Percentiles rank a stretch among this genome's conserved stretches.
phyloP scores from a whole-genome alignment of 2,797 vertebrate species.

The Phalanger gymnotis region DNA sequence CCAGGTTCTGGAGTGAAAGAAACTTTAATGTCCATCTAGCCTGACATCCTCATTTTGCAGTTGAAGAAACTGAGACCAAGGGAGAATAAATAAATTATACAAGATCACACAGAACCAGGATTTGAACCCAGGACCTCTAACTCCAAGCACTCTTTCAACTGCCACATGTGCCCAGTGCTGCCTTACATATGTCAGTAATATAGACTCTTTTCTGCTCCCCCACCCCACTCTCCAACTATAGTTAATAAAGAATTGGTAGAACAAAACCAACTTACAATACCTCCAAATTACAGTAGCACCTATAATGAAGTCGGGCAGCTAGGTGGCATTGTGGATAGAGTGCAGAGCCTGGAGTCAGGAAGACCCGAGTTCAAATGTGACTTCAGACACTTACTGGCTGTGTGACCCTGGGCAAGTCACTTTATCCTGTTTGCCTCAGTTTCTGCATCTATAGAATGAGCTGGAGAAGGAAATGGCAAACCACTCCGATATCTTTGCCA shows the following conservation, averaged over 20 bases:
- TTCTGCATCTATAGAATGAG: background rate
- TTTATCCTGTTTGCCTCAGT: background rate
- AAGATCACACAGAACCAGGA: background rate
- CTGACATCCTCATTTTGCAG: no score
- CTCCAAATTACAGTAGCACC: background rate
- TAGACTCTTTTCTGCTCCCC: background rate
- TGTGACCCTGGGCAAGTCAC: background rate
- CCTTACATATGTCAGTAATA: no score
- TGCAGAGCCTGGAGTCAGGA: background rate
- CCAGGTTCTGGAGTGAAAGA: no score
- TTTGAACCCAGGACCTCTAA: no score
- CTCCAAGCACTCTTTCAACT: no score
- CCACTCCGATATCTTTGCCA: background rate
- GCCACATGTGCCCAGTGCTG: no score
- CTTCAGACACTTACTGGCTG: background rate
- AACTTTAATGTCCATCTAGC: no score
- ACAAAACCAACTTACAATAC: background rate
- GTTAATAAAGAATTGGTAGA: background rate
- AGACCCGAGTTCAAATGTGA: background rate
- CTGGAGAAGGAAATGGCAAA: background rate
- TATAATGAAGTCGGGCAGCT: background rate
- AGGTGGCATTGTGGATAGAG: background rate
- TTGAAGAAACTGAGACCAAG: no score
- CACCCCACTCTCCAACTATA: background rate
- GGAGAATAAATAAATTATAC: no score